A percentile compares a stretch with the other conserved stretches of the same genome.
phyloP scores from a whole-genome alignment of 1,140 invertebrate species.

The Sarcophaga peregrina region DNA sequence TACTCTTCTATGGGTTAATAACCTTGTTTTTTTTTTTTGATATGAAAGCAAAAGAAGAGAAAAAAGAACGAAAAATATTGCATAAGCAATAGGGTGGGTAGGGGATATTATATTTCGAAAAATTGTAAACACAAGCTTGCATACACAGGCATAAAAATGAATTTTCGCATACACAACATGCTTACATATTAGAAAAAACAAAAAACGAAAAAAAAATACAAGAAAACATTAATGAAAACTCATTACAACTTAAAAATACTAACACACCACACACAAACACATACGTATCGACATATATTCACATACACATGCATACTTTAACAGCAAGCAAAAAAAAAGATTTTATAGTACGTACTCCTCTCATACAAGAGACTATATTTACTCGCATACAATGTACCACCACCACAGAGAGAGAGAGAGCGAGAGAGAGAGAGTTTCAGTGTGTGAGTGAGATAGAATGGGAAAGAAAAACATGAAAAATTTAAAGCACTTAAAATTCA shows the following conservation, averaged over 20 bases:
- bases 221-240: constrained; percentile 36
- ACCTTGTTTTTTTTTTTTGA: neutral
- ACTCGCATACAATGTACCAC: too few species aligned
- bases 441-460: too few species aligned
- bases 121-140: neutral
- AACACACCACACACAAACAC: neutral
- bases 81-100: neutral
- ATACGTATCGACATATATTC: too few species aligned
- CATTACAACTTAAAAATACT: constrained; percentile 27
- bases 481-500: constrained; percentile 59
- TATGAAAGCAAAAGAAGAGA: too few species aligned
- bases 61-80: too few species aligned
- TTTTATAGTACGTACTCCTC: too few species aligned
- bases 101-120: neutral
- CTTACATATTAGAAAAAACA: neutral
- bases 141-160: neutral
- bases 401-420: too few species aligned
- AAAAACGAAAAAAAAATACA: neutral
- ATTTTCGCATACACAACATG: neutral
- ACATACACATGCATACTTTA: too few species aligned
- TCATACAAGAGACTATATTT: too few species aligned
- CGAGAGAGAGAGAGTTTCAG: too few species aligned
- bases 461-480: constrained; percentile 48
- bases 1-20: constrained; percentile 4
- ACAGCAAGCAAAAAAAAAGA: too few species aligned